Evolutionary conservation across 2,113 vertebrate species (phyloP), one percentile per base, ranked within the genome.

Genomic region (Neogale vison): DNA sequence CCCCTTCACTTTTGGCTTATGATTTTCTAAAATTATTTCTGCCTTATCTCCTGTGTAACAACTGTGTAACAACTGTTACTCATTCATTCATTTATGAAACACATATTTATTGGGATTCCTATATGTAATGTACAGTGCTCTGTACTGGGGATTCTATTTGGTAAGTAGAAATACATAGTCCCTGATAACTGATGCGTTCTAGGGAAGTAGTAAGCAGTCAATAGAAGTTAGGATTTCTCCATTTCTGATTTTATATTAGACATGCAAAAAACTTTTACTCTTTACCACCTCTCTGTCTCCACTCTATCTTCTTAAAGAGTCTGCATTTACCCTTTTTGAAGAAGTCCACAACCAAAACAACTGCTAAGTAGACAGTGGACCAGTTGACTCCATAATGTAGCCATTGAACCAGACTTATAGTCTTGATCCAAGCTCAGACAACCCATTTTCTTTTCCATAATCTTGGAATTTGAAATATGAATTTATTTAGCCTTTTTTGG

Each of bases 1-100:
- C 21, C 50, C 42, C 7, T 93, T 63, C 17, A 81, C 6, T 84
- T 94, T 2, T 76, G 17, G 21, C 4, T 88, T 94, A 74, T 55
- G 65, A 14, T 65, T 95, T 97, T 94, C 1, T 82, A 21, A 39
- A n/a, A 0, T 81, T 69, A 88, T 71, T 96, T 96, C 57, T 77
- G 1, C 21, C 29, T 93, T 71, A 21, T 84, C 34, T 90, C 7
- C 10, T 88, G 0, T 31, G 52, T 45, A 36, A 65, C 0, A 93
- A 31, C 67, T 93, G 17, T 50, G 52, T 45, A 36, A 65, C 0
- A 93, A 31, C 74, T 94, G 17, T 50, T 26, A 59, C 79, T 31
- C 5, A 95, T 61, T 88, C 20, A 82, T 87, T 97, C 14, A 55
- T 82, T 88, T 50, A 29, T 83, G 18, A 95, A 95, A 82, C 8